Evolutionary conservation across 2,797 vertebrate genomes (phyloP), one percentile per base, ranked within the genome.

Genomic region (Malurus splendens): DNA sequence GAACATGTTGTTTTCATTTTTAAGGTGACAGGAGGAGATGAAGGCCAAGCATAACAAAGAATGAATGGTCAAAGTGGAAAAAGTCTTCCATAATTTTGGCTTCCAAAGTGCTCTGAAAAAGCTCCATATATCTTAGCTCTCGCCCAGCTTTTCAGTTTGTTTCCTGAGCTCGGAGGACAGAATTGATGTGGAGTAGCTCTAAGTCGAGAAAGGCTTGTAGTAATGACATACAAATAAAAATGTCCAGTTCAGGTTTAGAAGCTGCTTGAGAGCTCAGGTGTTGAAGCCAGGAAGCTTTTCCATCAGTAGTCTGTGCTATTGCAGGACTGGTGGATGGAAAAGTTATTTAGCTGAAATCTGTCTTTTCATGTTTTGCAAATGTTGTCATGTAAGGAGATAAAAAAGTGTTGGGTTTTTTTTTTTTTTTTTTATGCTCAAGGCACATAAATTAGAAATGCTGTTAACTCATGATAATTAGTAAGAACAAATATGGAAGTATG

Each of bases 1-100:
- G 87, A 94, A 92, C 85, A 61, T 24, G 33, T 73, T 94, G 87
- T 95, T 95, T 94, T 93, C 70, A 33, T 92, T 95, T 95, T 92
- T 54, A 93, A 94, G 93, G 90, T 95, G 93, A 91, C 85, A 73
- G 87, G 77, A 83, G 92, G 42, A 39, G 57, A 60, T 12, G 50
- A 66, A 89, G 71, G 87, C 95, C 95, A 95, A 93, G 32, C 66
- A 81, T 68, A 95, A 87, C 73, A 91, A 86, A 90, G 66, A 83
- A 48, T 71, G 82, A 89, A 93, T 66, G 67, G 80, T 79, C 57
- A 76, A 94, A 87, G 71, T 87, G 92, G 93, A 94, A 95, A 95
- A 92, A 86, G 64, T 85, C 89, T 93, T 86, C 89, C 23, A 19
- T 71, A 78, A 54, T 50, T 90, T 66, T 93, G 90, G 85, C 90